Base-by-base conservation (phyloP, 2,797 vertebrate genomes). In the Helarctos malayanus region DNA sequence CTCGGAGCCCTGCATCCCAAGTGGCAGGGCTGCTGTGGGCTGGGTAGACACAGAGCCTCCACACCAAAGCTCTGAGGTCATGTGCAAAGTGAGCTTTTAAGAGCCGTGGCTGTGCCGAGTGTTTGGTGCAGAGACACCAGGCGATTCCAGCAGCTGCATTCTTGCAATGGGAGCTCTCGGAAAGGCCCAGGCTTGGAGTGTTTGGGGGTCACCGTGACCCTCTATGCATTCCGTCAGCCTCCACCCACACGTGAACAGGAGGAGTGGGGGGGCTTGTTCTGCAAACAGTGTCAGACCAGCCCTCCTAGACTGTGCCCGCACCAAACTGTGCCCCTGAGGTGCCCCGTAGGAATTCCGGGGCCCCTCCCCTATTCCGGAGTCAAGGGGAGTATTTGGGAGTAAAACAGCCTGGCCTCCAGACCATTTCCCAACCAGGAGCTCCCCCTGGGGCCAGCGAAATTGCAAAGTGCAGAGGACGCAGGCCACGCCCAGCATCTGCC, bases 381-480 rank as follows among this genome's bases (percentile, higher is more conserved):
- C 29, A 13, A 11, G 41, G 5, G 18, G 45, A 32, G 5, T 61
- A 7, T 63, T 38, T 41, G 10, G 29, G 73, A 68, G 18, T 41
- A 9, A n/a, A 4, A 16, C 29, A 45, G 89, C 52, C 11, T 35
- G 56, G 29, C 38, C 65, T 68, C 63, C 35, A 14, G 32, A 19
- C 59, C 25, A 11, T 5, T 52, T 47, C 61, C 25, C 38, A 5
- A 7, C 47, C 18, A 10, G 63, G 27, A 59, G 79, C 35, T 25
- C 27, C 45, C 15, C 41, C 71, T 47, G 52, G 52, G 19, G 76
- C 76, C 29, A 0, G 52, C 14, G 76, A 79, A 52, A 3, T 35
- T 3, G 65, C 54, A 10, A n/a, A 81, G 13, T 0, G 2, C 0
- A 1, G 47, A 65, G 47, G 45, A 12, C 0, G 3, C 41, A 3